phyloP scores from a whole-genome alignment of 2,888 invertebrate species.

The Acleris laterana region DNA sequence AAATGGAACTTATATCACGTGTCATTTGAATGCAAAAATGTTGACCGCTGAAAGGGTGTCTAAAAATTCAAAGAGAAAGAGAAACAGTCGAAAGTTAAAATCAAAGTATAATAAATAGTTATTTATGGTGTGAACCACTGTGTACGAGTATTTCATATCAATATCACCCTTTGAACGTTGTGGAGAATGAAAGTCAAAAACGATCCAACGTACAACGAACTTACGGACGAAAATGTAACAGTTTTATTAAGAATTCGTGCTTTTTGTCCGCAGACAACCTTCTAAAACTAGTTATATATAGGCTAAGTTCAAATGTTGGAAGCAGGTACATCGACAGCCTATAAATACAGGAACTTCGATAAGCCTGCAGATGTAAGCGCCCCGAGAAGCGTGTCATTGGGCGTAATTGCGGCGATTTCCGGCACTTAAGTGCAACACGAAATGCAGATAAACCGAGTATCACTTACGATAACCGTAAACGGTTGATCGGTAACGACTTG shows the following conservation, averaged over 20 bases:
- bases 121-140: no score
- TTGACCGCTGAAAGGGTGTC: neutral
- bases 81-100: no score
- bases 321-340: conserved; percentile 4
- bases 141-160: no score
- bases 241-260: no score
- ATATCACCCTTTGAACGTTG: no score
- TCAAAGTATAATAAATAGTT: no score
- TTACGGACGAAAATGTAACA: no score
- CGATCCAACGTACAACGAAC: no score
- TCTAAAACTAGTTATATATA: no score
- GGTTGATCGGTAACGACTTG: conserved; percentile 50
- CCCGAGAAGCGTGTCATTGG: conserved; percentile 55
- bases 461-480: conserved; percentile 48
- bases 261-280: no score
- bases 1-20: neutral
- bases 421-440: conserved; percentile 63
- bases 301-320: neutral
- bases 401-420: conserved; percentile 67
- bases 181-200: no score
- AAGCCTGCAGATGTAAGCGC: conserved; percentile 42
- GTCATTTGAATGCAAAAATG: neutral
- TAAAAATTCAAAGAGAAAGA: no score
- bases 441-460: conserved; percentile 48
- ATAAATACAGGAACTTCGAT: conserved; percentile 24